phyloP scores from a whole-genome alignment of 35 echinoderm and acorn worm genomes.

The Holothuria glaberrima region DNA sequence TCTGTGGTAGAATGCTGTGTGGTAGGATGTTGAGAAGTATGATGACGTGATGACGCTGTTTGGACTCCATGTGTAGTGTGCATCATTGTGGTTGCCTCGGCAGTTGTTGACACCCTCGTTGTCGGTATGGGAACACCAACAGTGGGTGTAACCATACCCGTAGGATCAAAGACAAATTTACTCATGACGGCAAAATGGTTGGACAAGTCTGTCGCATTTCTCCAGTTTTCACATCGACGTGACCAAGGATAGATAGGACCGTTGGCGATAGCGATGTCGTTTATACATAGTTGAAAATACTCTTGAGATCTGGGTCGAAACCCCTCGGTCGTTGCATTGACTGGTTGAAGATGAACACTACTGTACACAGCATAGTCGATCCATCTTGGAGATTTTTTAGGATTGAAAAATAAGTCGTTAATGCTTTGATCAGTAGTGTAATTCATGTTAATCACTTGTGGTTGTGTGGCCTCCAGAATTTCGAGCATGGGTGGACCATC shows the following conservation, averaged over 20 bases:
- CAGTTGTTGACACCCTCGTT: background rate
- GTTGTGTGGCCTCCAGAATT: constrained; percentile 42
- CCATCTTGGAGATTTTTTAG: constrained; percentile 48
- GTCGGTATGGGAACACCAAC: background rate
- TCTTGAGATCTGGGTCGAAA: constrained; percentile 36
- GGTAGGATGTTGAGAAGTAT: too few relatives aligned
- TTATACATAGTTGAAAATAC: constrained; percentile 55
- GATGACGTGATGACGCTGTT: too few relatives aligned
- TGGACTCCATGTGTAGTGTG: background rate
- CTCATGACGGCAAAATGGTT: constrained; percentile 78
- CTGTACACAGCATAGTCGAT: constrained; percentile 76
- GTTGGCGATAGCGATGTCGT: background rate
- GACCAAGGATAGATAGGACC: constrained; percentile 46
- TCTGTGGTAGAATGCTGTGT: background rate
- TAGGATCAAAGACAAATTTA: constrained; percentile 52
- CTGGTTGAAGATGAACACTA: constrained; percentile 50
- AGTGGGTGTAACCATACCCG: background rate
- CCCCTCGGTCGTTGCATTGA: constrained; percentile 27
- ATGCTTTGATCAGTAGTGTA: constrained; percentile 60
- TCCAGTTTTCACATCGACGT: background rate
- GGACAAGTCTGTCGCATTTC: constrained; percentile 68
- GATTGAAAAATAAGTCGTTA: constrained; percentile 55
- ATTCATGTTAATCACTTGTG: constrained; percentile 49
- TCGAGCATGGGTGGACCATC: constrained; percentile 49
- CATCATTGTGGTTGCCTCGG: background rate